Conservation (phyloP, 64 coral and sea anemone genomes). For the Porites australiensis region DNA sequence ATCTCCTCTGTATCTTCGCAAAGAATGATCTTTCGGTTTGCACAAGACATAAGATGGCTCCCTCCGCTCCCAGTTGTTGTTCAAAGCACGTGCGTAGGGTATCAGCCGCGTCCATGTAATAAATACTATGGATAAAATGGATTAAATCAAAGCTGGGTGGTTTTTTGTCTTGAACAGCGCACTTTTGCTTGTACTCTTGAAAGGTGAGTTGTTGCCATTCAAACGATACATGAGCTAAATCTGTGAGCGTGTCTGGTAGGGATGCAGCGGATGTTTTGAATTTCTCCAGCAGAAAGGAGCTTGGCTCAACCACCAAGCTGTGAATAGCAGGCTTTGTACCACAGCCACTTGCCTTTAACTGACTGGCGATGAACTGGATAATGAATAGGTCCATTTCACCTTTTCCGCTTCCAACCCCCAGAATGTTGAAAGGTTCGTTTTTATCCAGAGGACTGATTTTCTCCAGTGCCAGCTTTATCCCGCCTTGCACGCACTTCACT, state of each 20-base stretch:
- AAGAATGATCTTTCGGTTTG: conserved; percentile 23
- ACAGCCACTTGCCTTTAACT: conserved; percentile 3
- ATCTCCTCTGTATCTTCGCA: conserved; percentile 10
- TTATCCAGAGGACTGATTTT: not conserved
- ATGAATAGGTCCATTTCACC: conserved; percentile 24
- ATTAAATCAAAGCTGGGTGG: conserved; percentile 1
- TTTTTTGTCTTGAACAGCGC: conserved; percentile 13
- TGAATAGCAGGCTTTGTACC: conserved; percentile 1
- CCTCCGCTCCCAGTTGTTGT: not conserved
- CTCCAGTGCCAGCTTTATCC: conserved; percentile 8
- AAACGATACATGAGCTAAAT: conserved; percentile 16
- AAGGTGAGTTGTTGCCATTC: conserved; percentile 23
- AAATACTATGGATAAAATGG: conserved; percentile 35
- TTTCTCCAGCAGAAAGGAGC: conserved; percentile 34
- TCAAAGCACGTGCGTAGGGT: not conserved
- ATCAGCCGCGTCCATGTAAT: conserved; percentile 22
- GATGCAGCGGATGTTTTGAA: conserved; percentile 22
- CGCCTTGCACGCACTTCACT: conserved; percentile 29
- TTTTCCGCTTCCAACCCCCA: conserved; percentile 31
- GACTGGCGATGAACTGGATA: not conserved
- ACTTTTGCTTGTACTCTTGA: conserved; percentile 17
- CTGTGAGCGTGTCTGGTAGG: conserved; percentile 8
- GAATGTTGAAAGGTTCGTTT: conserved; percentile 6
- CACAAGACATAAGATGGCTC: conserved; percentile 25
- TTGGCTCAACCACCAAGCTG: conserved; percentile 19